Evolutionary conservation across 2,113 vertebrate species (phyloP).

Genomic region (Drymodes brunneopygia): DNA sequence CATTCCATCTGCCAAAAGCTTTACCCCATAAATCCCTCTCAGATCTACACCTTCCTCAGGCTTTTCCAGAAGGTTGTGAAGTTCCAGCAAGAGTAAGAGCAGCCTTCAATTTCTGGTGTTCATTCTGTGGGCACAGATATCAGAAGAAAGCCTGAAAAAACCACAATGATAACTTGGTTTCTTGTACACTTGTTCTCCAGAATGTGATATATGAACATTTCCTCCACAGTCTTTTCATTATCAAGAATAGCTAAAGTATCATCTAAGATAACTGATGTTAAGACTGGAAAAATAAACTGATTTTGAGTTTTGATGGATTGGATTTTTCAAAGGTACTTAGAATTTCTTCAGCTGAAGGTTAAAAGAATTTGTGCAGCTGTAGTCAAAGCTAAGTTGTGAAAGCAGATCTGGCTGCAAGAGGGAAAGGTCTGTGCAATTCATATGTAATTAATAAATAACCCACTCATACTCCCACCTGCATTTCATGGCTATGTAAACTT

Average conservation of each 20-base stretch:
- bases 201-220: not conserved
- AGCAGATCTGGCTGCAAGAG: not conserved
- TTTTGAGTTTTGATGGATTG: not conserved
- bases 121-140: not conserved
- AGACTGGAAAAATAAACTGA: not conserved
- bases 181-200: not conserved
- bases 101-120: not conserved
- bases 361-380: not conserved
- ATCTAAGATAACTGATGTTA: not conserved
- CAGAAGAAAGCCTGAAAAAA: not conserved
- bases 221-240: not conserved
- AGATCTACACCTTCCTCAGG: not conserved
- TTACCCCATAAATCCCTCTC: not conserved
- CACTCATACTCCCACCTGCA: not conserved
- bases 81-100: not conserved
- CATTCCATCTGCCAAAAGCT: not conserved
- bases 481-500: not conserved
- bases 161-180: not conserved
- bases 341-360: not conserved
- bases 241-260: not conserved
- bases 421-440: not conserved
- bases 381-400: not conserved
- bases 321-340: not conserved
- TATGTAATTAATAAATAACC: slow-evolving; percentile 5
- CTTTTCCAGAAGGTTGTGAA: not conserved